Evolutionary conservation across 2,888 invertebrate genomes (phyloP).

Genomic region (Luperina nickerlii): DNA sequence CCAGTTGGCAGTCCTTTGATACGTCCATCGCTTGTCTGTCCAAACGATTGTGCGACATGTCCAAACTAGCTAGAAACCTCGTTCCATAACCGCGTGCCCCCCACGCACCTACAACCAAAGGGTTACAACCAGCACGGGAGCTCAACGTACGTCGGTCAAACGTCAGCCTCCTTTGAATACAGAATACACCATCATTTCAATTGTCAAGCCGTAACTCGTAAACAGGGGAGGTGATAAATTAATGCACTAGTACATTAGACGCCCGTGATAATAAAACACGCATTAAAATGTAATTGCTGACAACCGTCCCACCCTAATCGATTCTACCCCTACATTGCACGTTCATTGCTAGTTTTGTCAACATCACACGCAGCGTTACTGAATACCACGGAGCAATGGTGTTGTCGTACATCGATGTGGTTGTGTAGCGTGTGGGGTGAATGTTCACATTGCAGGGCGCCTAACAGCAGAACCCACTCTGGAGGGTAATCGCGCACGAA

Average conservation of each 20-base stretch:
- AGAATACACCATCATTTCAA: conserved; percentile 87
- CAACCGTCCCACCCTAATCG: conserved; percentile 71
- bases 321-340: conserved; percentile 13
- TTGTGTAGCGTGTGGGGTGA: conserved; percentile 71
- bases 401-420: conserved; percentile 63
- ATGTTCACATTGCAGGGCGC: conserved; percentile 79
- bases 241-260: conserved; percentile 89
- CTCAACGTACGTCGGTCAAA: conserved; percentile 72
- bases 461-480: conserved; percentile 90
- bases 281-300: conserved; percentile 89
- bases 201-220: conserved; percentile 88
- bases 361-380: neutral
- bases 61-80: conserved; percentile 77
- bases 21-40: conserved; percentile 90
- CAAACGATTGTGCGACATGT: conserved; percentile 84
- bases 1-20: conserved; percentile 88
- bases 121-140: conserved; percentile 67
- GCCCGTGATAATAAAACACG: conserved; percentile 88
- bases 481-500: conserved; percentile 90
- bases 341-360: conserved; percentile 70
- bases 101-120: conserved; percentile 62
- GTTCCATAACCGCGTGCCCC: conserved; percentile 66
- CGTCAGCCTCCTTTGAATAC: conserved; percentile 81
- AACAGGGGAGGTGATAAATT: conserved; percentile 89
- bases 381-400: conserved; percentile 75